Percentiles rank a stretch among this genome's conserved stretches.
These are phyloP conservation scores for Agrypnus murinus DNA, from an alignment of 2,888 invertebrate species.

Conservation along the genomic window DNA sequence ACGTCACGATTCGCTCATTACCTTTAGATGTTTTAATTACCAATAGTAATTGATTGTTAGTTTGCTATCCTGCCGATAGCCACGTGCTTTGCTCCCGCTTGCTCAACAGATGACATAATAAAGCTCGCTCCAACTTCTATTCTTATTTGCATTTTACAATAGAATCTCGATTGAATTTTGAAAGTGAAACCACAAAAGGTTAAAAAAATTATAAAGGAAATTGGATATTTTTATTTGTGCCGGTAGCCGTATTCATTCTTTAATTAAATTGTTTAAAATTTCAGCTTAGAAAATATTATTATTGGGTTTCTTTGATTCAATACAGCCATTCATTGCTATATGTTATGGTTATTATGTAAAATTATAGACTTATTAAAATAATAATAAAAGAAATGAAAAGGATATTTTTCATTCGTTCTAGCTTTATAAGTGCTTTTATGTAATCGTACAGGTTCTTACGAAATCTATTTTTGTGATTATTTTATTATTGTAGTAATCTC, in stretches of 20 bases:
- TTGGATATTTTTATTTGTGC: slow-evolving; percentile 20
- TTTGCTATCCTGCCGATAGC: slow-evolving; percentile 52
- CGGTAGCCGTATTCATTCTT: no score
- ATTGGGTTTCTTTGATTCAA: no score
- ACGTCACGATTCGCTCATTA: slow-evolving; percentile 68
- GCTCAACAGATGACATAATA: slow-evolving; percentile 57
- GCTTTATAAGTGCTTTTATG: no score
- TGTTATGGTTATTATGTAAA: no score
- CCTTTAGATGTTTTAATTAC: slow-evolving; percentile 68
- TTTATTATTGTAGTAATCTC: slow-evolving; percentile 12
- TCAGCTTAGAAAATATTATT: no score
- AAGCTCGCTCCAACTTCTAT: slow-evolving; percentile 29
- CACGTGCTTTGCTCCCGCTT: slow-evolving; percentile 60
- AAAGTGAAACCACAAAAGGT: slow-evolving; percentile 33
- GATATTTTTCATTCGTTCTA: no score
- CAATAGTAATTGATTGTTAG: slow-evolving; percentile 64
- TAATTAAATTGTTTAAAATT: no score
- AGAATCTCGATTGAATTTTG: slow-evolving; percentile 29
- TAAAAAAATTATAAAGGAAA: slow-evolving; percentile 19
- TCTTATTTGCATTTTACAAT: slow-evolving; percentile 44
- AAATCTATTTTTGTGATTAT: not conserved
- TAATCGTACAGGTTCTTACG: no score
- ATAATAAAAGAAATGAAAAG: no score
- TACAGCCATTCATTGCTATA: no score
- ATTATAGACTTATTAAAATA: no score